Percentiles rank a stretch among this genome's conserved stretches.
Evolutionary conservation across 1,140 invertebrate genomes (phyloP).

Genomic region (Drosophila sechellia): DNA sequence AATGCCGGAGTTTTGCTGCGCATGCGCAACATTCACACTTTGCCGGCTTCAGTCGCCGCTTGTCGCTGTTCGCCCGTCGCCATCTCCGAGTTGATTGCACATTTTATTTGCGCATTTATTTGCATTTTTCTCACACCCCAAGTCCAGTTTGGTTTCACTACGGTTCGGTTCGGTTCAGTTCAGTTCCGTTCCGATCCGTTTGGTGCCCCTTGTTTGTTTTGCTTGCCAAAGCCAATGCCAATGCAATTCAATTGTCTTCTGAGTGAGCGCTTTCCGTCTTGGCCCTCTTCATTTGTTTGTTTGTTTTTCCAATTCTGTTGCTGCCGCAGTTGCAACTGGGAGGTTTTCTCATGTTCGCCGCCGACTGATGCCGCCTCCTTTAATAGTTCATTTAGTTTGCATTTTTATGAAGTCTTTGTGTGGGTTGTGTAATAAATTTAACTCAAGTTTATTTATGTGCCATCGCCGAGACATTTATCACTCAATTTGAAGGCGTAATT

Average conservation of each 20-base stretch:
- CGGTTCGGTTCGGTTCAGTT: neutral
- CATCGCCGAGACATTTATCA: slow-evolving; percentile 80
- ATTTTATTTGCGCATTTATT: slow-evolving; percentile 84
- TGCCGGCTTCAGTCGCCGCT: slow-evolving; percentile 38
- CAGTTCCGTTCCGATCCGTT: slow-evolving; percentile 1
- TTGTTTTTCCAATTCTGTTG: slow-evolving; percentile 39
- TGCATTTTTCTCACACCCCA: slow-evolving; percentile 79
- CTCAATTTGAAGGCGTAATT: slow-evolving; percentile 83
- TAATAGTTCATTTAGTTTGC: slow-evolving; percentile 83
- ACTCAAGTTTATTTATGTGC: slow-evolving; percentile 81
- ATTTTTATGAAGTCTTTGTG: slow-evolving; percentile 83
- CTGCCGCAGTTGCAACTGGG: slow-evolving; percentile 19
- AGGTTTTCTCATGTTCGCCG: slow-evolving; percentile 76
- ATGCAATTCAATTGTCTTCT: slow-evolving; percentile 78
- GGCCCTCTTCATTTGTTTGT: slow-evolving; percentile 57
- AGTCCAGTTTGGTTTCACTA: slow-evolving; percentile 1
- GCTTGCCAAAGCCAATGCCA: slow-evolving; percentile 31
- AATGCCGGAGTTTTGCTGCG: slow-evolving; percentile 43
- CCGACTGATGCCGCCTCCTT: slow-evolving; percentile 54
- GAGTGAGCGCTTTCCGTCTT: slow-evolving; percentile 61
- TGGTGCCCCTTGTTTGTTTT: slow-evolving; percentile 46
- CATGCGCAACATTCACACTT: slow-evolving; percentile 83
- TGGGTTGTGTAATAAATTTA: slow-evolving; percentile 83
- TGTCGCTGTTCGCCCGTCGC: slow-evolving; percentile 59
- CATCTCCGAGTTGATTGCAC: slow-evolving; percentile 75